Percentiles rank a stretch among this genome's conserved stretches.
Conservation (phyloP, 2,113 vertebrate species). For the Uria aalge region DNA sequence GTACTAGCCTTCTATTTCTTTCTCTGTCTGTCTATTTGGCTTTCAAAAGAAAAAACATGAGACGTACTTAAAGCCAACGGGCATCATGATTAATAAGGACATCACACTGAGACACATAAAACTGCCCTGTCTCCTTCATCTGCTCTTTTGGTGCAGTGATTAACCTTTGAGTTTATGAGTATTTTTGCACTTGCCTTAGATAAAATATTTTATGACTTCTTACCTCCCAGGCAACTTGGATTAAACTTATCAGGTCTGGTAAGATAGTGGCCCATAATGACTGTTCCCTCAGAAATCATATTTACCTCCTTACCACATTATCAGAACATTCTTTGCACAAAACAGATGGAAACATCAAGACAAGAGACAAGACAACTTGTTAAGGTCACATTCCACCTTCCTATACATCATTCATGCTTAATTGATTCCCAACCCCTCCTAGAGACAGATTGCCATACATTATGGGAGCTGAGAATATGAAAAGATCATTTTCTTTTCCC, state of each 20-base stretch:
- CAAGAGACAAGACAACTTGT: slow-evolving; percentile 67
- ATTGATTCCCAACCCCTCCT: slow-evolving; percentile 65
- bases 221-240: slow-evolving; percentile 79
- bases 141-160: slow-evolving; percentile 75
- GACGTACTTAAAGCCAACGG: slow-evolving; percentile 58
- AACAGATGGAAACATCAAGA: slow-evolving; percentile 74
- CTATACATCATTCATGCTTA: slow-evolving; percentile 73
- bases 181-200: slow-evolving; percentile 76
- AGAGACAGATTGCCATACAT: slow-evolving; percentile 61
- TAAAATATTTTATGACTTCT: slow-evolving; percentile 81
- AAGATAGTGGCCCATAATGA: slow-evolving; percentile 71
- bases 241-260: slow-evolving; percentile 71
- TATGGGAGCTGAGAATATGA: slow-evolving; percentile 64
- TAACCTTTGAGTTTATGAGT: slow-evolving; percentile 85
- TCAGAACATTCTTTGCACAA: slow-evolving; percentile 53
- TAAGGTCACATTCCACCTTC: slow-evolving; percentile 71
- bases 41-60: slow-evolving; percentile 61
- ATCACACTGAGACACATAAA: slow-evolving; percentile 71
- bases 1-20: slow-evolving; percentile 9
- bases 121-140: slow-evolving; percentile 75
- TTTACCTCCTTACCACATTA: slow-evolving; percentile 46
- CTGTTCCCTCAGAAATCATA: slow-evolving; percentile 66
- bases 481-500: slow-evolving; percentile 69
- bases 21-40: slow-evolving; percentile 46
- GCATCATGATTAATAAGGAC: slow-evolving; percentile 74